phyloP scores from a whole-genome alignment of 1,140 invertebrate genomes.

The Oreohelix idahoensis region DNA sequence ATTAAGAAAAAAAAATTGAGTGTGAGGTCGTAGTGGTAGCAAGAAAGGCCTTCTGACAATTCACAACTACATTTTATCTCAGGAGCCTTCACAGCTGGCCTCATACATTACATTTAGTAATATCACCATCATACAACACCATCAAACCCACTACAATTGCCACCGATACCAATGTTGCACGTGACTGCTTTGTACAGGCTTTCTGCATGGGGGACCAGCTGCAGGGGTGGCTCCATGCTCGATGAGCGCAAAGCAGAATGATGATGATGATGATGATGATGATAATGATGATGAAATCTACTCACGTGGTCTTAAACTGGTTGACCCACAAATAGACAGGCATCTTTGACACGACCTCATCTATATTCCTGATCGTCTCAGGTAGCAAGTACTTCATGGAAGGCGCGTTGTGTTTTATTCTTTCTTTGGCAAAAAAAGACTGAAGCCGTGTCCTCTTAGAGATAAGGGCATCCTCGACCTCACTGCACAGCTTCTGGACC shows the following conservation, averaged over 20 bases:
- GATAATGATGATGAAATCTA: not conserved
- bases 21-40: no score
- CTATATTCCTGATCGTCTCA: conserved; percentile 55
- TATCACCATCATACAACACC: no score
- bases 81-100: no score
- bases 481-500: conserved; percentile 34
- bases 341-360: conserved; percentile 51
- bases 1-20: no score
- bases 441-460: conserved; percentile 54
- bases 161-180: not conserved
- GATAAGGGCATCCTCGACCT: conserved; percentile 57
- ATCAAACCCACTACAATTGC: no score
- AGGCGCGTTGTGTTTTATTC: conserved; percentile 58
- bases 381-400: conserved; percentile 63
- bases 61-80: no score
- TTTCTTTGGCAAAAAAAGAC: conserved; percentile 56
- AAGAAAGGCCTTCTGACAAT: no score
- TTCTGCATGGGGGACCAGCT: no score
- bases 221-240: not conserved
- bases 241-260: not conserved
- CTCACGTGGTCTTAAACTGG: conserved; percentile 61
- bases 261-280: not conserved
- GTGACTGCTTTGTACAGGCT: not conserved
- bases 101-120: no score
- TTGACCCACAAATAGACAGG: conserved; percentile 68